phyloP scores from a whole-genome alignment of 2,797 vertebrate genomes.

The Muscicapa striata region DNA sequence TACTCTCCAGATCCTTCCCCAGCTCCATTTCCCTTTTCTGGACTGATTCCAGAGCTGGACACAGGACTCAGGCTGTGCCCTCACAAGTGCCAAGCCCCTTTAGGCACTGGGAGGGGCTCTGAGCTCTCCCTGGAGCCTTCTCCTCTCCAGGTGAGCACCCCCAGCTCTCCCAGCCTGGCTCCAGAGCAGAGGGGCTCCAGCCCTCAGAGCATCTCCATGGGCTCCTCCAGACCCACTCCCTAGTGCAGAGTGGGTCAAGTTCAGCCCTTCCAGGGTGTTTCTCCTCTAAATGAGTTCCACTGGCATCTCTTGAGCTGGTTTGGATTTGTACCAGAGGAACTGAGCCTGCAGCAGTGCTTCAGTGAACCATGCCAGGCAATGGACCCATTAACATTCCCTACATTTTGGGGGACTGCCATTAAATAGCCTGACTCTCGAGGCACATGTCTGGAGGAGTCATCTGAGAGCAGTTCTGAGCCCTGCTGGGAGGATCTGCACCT shows the following conservation, averaged over 20 bases:
- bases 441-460: background rate
- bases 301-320: background rate
- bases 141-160: background rate
- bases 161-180: background rate
- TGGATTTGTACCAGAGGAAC: background rate
- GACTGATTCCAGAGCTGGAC: background rate
- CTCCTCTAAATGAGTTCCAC: background rate
- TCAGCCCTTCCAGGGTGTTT: background rate
- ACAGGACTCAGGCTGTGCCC: background rate
- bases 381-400: background rate
- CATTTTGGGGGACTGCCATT: background rate
- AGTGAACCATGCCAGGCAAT: background rate
- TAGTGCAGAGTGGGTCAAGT: background rate
- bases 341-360: background rate
- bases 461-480: background rate
- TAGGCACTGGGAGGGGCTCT: background rate
- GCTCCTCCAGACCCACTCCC: background rate
- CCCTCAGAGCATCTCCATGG: rapidly evolving
- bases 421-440: background rate
- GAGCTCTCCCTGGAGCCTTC: rapidly evolving
- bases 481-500: background rate
- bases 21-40: background rate
- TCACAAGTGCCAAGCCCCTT: background rate
- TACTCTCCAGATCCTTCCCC: background rate
- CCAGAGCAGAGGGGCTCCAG: background rate